Evolutionary conservation across 2,888 invertebrate genomes (phyloP).

Genomic region (Reticulitermes lucifugus): DNA sequence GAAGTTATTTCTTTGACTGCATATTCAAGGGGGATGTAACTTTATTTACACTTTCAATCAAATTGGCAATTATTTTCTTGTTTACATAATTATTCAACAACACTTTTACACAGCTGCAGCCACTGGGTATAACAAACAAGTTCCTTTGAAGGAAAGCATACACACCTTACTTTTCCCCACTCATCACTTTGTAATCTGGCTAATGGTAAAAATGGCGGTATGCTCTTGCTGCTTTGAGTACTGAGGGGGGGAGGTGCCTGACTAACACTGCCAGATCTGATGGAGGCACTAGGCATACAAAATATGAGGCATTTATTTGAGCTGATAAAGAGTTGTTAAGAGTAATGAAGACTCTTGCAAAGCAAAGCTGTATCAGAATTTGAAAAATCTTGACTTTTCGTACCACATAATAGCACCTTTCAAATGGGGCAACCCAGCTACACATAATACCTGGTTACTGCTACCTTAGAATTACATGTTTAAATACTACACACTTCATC

Average conservation of each 20-base stretch:
- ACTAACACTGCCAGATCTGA: constrained; percentile 16
- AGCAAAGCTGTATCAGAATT: background rate
- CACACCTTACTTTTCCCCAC: constrained; percentile 28
- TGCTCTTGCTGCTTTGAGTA: constrained; percentile 40
- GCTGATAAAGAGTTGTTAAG: constrained; percentile 18
- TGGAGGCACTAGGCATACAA: constrained; percentile 35
- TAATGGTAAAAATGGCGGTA: constrained; percentile 24
- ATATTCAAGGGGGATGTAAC: constrained; percentile 47
- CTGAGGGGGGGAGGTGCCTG: background rate
- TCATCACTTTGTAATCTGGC: background rate
- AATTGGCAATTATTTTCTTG: constrained; percentile 48
- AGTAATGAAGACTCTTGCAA: background rate
- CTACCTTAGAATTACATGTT: background rate
- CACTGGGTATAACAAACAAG: constrained; percentile 41
- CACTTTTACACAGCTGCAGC: constrained; percentile 51
- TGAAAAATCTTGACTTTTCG: background rate
- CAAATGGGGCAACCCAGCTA: background rate
- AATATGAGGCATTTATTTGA: constrained; percentile 31
- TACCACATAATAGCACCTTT: background rate
- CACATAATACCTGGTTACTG: background rate
- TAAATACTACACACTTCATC: background rate
- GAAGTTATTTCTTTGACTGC: constrained; percentile 4
- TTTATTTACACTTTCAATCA: constrained; percentile 52
- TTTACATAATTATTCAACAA: constrained; percentile 51
- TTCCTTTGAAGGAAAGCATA: constrained; percentile 42